Conservation (phyloP, 2,113 vertebrate species). For the Tychaedon coryphoeus region DNA sequence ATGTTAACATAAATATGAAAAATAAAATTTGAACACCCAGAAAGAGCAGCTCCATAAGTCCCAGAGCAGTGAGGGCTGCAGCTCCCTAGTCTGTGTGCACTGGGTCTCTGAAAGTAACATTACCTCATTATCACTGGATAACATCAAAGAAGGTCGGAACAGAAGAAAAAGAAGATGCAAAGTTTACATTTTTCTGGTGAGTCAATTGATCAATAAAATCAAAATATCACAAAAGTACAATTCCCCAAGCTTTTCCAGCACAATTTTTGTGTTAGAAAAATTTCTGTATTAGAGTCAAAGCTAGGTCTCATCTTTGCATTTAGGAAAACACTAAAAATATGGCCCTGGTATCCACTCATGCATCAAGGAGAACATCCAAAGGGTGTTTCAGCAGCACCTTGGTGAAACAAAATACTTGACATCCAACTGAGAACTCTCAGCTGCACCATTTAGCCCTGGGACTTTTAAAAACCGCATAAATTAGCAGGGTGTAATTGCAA, state of each 20-base stretch:
- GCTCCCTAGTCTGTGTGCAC: background rate
- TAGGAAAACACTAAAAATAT: background rate
- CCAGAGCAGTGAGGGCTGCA: background rate
- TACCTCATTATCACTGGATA: background rate
- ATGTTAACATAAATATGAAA: background rate
- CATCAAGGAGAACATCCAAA: background rate
- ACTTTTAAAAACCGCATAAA: background rate
- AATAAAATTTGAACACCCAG: background rate
- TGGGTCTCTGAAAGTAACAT: background rate
- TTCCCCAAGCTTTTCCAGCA: background rate
- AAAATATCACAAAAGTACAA: background rate
- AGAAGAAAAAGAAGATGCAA: background rate
- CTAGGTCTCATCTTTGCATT: background rate
- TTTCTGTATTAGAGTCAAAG: background rate
- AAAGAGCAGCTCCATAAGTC: background rate
- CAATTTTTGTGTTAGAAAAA: background rate
- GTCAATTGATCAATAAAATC: background rate
- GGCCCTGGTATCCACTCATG: background rate
- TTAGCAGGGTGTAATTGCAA: constrained; percentile 19
- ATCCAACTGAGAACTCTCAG: background rate
- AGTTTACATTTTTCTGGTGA: background rate
- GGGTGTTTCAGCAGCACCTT: background rate
- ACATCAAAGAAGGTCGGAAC: background rate
- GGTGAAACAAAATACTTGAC: background rate
- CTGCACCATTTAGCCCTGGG: constrained; percentile 2